These are phyloP conservation scores for Cyphomyrmex costatus DNA, from an alignment of 1,140 invertebrate genomes.

Conservation along the genomic window DNA sequence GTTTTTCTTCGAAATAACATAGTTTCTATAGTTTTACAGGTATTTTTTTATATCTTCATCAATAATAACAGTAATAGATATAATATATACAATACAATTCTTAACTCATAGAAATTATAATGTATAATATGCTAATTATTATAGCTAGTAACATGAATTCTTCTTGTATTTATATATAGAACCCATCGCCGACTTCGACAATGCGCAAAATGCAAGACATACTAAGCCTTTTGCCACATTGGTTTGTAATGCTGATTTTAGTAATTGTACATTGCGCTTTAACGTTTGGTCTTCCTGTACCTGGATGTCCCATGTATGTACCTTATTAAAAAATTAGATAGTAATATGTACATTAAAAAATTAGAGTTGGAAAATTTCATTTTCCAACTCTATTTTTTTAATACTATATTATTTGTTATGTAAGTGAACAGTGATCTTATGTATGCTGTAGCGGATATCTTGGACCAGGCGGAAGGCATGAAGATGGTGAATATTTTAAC, in stretches of 20 bases:
- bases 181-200: constrained; percentile 78
- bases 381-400: background rate
- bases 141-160: background rate
- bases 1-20: no score
- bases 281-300: constrained; percentile 89
- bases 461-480: constrained; percentile 94
- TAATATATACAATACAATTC: no score
- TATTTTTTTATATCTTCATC: no score
- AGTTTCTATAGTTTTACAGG: no score
- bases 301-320: constrained; percentile 88
- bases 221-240: constrained; percentile 89
- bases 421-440: background rate
- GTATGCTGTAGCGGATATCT: constrained; percentile 90
- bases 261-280: constrained; percentile 88
- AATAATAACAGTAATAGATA: no score
- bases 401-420: background rate
- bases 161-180: background rate
- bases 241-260: constrained; percentile 88
- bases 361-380: no score
- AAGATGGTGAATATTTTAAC: constrained; percentile 88
- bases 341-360: no score
- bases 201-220: constrained; percentile 88
- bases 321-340: no score
- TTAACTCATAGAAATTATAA: no score
- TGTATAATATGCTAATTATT: background rate